Percentiles rank a stretch among this genome's conserved stretches.
phyloP scores from a whole-genome alignment of 2,888 invertebrate species.

The Cordylochernes scorpioides region DNA sequence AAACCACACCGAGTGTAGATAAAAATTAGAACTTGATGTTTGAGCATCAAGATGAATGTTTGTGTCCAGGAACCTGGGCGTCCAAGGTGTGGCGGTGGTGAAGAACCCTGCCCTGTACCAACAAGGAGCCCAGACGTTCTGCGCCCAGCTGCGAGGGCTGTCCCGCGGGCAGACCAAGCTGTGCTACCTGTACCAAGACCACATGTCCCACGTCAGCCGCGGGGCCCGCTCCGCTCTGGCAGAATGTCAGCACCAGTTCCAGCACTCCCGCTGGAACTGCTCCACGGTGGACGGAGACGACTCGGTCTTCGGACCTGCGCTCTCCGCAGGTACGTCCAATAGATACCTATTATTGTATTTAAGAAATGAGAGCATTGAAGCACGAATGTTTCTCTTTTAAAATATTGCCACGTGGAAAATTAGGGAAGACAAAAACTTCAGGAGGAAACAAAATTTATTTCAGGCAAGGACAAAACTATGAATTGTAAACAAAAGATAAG shows the following conservation, averaged over 20 bases:
- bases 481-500: too few species aligned
- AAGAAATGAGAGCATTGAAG: too few species aligned
- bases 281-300: slow-evolving; percentile 45
- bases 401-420: too few species aligned
- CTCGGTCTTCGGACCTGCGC: slow-evolving; percentile 63
- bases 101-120: slow-evolving; percentile 10
- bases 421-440: too few species aligned
- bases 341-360: too few species aligned
- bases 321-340: slow-evolving; percentile 54
- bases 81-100: slow-evolving; percentile 10
- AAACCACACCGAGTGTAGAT: too few species aligned
- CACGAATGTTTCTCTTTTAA: too few species aligned
- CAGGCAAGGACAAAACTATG: too few species aligned
- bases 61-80: slow-evolving; percentile 10
- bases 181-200: slow-evolving; percentile 53
- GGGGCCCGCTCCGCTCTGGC: slow-evolving; percentile 51
- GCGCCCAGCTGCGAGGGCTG: slow-evolving; percentile 41
- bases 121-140: slow-evolving; percentile 23
- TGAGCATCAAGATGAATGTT: too few species aligned
- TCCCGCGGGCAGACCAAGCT: slow-evolving; percentile 53
- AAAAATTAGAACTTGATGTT: too few species aligned
- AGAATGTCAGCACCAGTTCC: slow-evolving; percentile 68
- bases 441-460: too few species aligned
- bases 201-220: slow-evolving; percentile 47
- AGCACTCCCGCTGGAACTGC: slow-evolving; percentile 61